These are phyloP conservation scores for Onychostruthus taczanowskii DNA, from an alignment of 2,113 vertebrate species.

Conservation along the genomic window DNA sequence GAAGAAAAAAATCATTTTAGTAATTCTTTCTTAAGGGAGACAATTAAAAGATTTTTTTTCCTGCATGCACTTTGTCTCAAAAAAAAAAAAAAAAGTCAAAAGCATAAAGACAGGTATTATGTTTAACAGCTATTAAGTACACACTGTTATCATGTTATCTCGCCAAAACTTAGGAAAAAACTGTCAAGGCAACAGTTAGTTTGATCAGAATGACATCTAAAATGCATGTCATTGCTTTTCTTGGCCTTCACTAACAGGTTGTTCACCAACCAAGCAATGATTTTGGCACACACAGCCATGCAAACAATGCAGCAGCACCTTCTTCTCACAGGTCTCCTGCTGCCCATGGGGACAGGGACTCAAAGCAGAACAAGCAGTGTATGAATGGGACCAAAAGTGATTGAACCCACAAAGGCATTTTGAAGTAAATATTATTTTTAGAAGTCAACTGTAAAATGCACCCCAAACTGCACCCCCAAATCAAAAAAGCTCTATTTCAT, in stretches of 20 bases:
- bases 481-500: neutral
- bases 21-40: neutral
- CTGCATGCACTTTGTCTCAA: neutral
- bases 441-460: neutral
- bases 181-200: neutral
- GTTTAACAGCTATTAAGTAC: neutral
- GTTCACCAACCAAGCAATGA: neutral
- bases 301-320: neutral
- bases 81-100: neutral
- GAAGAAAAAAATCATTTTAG: neutral
- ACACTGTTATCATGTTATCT: neutral
- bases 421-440: neutral
- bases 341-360: neutral
- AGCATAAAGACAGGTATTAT: neutral
- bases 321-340: neutral
- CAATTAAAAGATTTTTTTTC: neutral
- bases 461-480: neutral
- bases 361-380: neutral
- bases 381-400: neutral
- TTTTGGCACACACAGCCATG: neutral
- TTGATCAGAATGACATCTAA: neutral
- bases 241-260: neutral
- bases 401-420: fast-evolving
- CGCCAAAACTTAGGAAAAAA: neutral
- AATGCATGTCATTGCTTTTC: neutral